phyloP scores from a whole-genome alignment of 1,140 invertebrate genomes.

The Macrobrachium nipponense region DNA sequence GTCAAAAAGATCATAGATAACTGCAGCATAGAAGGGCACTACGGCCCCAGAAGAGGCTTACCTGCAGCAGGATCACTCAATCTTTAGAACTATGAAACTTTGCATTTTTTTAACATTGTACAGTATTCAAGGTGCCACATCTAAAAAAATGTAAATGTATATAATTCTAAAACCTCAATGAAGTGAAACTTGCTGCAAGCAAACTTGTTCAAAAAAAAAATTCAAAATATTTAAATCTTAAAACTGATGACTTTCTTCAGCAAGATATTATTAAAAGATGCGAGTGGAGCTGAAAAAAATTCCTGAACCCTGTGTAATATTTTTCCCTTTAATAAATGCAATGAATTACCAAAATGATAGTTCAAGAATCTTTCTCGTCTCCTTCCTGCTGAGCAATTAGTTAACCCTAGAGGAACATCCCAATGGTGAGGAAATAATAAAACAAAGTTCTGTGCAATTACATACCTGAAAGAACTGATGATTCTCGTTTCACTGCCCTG shows the following conservation, averaged over 20 bases:
- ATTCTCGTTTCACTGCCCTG: slow-evolving; percentile 12
- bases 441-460: slow-evolving; percentile 2
- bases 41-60: slow-evolving; percentile 39
- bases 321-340: slow-evolving; percentile 4
- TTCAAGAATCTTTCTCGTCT: slow-evolving; percentile 49
- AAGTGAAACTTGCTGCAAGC: slow-evolving; percentile 44
- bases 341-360: not conserved
- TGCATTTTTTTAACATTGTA: too few species aligned
- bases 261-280: slow-evolving; percentile 50
- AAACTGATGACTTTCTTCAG: slow-evolving; percentile 47
- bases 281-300: slow-evolving; percentile 35
- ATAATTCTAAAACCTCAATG: not conserved
- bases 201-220: slow-evolving; percentile 44
- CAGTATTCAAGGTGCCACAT: too few species aligned
- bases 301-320: slow-evolving; percentile 27
- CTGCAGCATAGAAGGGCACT: slow-evolving; percentile 51
- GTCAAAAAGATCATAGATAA: slow-evolving; percentile 61
- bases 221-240: slow-evolving; percentile 57
- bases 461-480: slow-evolving; percentile 55
- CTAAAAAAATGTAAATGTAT: too few species aligned
- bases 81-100: too few species aligned
- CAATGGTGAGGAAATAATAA: slow-evolving; percentile 19
- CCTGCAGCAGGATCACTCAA: slow-evolving; percentile 41
- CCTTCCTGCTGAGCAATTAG: slow-evolving; percentile 51
- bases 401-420: slow-evolving; percentile 47